Conservation (phyloP, 92 coral and sea anemone genomes). For the Epizoanthus ramosus region DNA sequence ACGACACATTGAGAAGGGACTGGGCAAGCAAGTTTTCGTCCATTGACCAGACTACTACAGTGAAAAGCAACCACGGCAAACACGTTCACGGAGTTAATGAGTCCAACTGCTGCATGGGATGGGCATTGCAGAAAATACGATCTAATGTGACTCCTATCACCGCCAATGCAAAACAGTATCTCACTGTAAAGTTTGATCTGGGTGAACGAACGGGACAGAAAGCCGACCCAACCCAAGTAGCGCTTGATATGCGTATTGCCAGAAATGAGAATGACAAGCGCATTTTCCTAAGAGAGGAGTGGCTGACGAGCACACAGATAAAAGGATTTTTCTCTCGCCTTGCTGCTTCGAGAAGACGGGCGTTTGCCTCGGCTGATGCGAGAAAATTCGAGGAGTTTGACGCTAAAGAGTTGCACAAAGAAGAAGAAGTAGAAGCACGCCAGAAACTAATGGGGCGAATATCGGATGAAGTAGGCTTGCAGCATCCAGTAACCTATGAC, state of each 20-base stretch:
- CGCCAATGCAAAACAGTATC: slow-evolving; percentile 28
- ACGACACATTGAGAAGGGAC: slow-evolving; percentile 31
- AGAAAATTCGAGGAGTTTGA: not conserved
- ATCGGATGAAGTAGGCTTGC: slow-evolving; percentile 42
- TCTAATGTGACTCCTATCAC: slow-evolving; percentile 18
- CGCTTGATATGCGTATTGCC: slow-evolving; percentile 30
- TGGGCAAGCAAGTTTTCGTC: slow-evolving; percentile 40
- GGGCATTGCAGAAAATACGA: slow-evolving; percentile 23
- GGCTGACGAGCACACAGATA: slow-evolving; percentile 42
- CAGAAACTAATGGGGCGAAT: slow-evolving; percentile 31
- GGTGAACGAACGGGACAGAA: slow-evolving; percentile 37
- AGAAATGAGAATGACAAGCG: slow-evolving; percentile 11
- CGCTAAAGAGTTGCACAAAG: not conserved
- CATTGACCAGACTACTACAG: not conserved
- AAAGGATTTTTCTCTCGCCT: slow-evolving; percentile 41
- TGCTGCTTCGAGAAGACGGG: slow-evolving; percentile 13
- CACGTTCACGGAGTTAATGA: not conserved
- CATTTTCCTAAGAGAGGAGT: slow-evolving; percentile 35
- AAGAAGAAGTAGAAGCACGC: slow-evolving; percentile 37
- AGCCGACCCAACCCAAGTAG: slow-evolving; percentile 43
- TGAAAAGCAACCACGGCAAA: not conserved
- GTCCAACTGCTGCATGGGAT: slow-evolving; percentile 33
- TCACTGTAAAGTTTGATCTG: slow-evolving; percentile 25
- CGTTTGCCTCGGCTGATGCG: not conserved
- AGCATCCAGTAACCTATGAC: slow-evolving; percentile 46